Evolutionary conservation across 1,140 invertebrate species (phyloP).

Genomic region (Luehdorfia chinensis): DNA sequence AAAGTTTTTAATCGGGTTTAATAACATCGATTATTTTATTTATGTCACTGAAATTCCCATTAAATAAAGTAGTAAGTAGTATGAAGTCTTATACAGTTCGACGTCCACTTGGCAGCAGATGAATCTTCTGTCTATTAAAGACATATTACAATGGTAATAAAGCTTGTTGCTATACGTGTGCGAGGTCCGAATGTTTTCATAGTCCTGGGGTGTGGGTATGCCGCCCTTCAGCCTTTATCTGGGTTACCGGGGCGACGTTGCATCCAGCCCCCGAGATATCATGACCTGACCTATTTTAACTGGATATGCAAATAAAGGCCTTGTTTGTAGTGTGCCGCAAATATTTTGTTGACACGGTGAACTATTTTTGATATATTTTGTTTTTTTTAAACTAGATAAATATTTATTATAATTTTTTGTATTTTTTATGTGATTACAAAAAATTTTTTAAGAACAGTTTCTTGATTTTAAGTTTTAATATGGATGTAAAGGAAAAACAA

Average conservation of each 20-base stretch:
- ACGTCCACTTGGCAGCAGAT: too few relatives aligned
- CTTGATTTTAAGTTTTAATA: too few relatives aligned
- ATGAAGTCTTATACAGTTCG: too few relatives aligned
- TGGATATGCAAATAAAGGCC: slow-evolving; percentile 35
- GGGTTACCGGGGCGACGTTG: slow-evolving; percentile 50
- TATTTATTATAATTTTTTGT: too few relatives aligned
- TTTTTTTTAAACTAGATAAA: neutral
- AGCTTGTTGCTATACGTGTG: slow-evolving; percentile 1
- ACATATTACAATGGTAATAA: slow-evolving; percentile 1
- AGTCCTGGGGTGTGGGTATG: slow-evolving; percentile 21
- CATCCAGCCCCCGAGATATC: slow-evolving; percentile 42
- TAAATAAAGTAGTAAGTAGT: too few relatives aligned
- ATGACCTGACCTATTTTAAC: slow-evolving; percentile 56
- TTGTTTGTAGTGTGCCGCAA: slow-evolving; percentile 23
- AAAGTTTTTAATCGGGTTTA: too few relatives aligned
- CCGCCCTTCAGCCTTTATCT: slow-evolving; percentile 42
- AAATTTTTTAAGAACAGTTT: too few relatives aligned
- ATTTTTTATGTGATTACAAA: too few relatives aligned
- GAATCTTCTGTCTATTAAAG: too few relatives aligned
- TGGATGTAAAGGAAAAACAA: too few relatives aligned
- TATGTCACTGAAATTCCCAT: too few relatives aligned
- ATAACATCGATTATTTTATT: too few relatives aligned
- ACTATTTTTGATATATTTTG: neutral
- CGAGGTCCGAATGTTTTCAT: neutral
- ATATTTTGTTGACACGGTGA: slow-evolving; percentile 1